phyloP scores from a whole-genome alignment of 30 jellyfish, hydroid and myxozoan species.

The Cassiopea andromeda region DNA sequence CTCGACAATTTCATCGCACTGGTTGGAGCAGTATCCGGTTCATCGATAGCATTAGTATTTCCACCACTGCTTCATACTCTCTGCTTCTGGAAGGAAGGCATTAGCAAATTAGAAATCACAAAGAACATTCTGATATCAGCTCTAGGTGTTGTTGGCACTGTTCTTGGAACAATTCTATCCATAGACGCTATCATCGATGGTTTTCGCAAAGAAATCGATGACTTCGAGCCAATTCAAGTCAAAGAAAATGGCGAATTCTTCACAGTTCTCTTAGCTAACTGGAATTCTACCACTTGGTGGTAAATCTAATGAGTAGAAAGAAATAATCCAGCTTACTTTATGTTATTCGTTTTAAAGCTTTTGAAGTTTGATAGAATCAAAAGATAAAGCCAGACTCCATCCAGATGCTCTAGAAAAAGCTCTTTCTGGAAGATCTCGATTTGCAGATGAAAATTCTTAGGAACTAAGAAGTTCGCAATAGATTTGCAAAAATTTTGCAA shows the following conservation, averaged over 20 bases:
- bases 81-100: slow-evolving; percentile 95
- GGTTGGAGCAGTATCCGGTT: slow-evolving; percentile 97
- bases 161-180: slow-evolving; percentile 88
- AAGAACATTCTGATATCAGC: slow-evolving; percentile 82
- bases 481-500: not conserved
- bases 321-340: too few relatives aligned
- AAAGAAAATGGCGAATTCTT: slow-evolving; percentile 85
- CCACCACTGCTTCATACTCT: slow-evolving; percentile 94
- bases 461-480: not conserved
- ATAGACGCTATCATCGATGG: slow-evolving; percentile 92
- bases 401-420: too few relatives aligned
- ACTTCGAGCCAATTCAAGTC: slow-evolving; percentile 56
- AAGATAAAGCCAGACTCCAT: too few relatives aligned
- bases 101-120: slow-evolving; percentile 80
- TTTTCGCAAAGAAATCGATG: slow-evolving; percentile 76
- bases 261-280: slow-evolving; percentile 41
- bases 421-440: not conserved
- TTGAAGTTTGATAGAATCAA: too few relatives aligned
- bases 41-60: slow-evolving; percentile 95
- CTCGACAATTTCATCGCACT: slow-evolving; percentile 96
- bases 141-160: slow-evolving; percentile 94
- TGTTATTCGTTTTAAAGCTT: too few relatives aligned
- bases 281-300: slow-evolving; percentile 71
- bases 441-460: not conserved
- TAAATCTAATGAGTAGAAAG: not conserved